Percentiles rank a stretch among this genome's conserved stretches.
Conservation (phyloP, 2,888 invertebrate genomes). For the Erebia epiphron region DNA sequence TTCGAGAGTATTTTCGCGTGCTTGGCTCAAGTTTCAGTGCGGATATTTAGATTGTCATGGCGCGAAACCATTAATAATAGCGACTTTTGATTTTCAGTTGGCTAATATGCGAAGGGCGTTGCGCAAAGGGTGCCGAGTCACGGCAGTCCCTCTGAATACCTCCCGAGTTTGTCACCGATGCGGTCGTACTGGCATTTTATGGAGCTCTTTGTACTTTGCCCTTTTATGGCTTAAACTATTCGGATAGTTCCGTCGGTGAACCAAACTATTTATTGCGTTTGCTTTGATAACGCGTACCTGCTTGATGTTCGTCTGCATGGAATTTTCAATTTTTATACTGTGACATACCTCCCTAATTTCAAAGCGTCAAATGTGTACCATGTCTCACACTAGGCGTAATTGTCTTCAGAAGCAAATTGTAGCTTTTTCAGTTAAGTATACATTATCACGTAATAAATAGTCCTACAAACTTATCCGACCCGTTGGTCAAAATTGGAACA, state of each 20-base stretch:
- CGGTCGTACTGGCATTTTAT: constrained; percentile 78
- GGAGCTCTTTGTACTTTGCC: constrained; percentile 78
- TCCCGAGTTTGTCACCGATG: constrained; percentile 78
- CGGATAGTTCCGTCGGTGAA: constrained; percentile 68
- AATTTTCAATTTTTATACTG: constrained; percentile 27
- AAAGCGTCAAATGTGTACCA: neutral
- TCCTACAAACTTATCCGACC: too few species aligned
- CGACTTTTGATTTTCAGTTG: constrained; percentile 80
- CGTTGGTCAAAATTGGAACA: too few species aligned
- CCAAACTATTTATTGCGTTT: constrained; percentile 67
- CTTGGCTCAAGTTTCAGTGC: constrained; percentile 68
- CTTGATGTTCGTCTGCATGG: constrained; percentile 42
- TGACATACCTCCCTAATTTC: neutral
- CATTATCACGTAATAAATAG: neutral
- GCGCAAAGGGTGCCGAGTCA: constrained; percentile 73
- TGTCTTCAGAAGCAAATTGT: neutral
- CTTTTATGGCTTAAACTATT: constrained; percentile 77
- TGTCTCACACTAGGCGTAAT: neutral
- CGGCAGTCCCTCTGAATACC: constrained; percentile 73
- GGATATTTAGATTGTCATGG: constrained; percentile 81
- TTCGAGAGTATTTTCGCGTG: constrained; percentile 63
- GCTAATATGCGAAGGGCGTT: constrained; percentile 78
- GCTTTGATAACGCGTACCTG: constrained; percentile 58
- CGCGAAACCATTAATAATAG: constrained; percentile 79
- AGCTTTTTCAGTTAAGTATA: neutral